These are phyloP conservation scores for Falco columbarius DNA, from an alignment of 2,797 vertebrate species.

Conservation along the genomic window DNA sequence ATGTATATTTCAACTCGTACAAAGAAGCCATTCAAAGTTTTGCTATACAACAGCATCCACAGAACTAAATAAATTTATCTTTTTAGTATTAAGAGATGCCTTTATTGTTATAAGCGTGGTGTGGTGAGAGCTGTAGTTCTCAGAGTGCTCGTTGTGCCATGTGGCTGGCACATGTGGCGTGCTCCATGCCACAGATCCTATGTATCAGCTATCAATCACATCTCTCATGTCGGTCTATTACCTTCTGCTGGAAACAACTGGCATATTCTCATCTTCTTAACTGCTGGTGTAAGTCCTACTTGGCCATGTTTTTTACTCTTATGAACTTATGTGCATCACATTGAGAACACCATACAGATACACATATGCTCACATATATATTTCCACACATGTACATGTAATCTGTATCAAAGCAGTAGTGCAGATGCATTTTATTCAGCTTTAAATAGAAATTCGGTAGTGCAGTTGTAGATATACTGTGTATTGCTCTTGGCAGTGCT, in stretches of 20 bases:
- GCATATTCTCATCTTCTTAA: not conserved
- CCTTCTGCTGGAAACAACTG: not conserved
- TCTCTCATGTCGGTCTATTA: not conserved
- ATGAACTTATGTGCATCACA: not conserved
- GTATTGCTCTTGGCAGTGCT: slow-evolving; percentile 48
- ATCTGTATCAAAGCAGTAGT: not conserved
- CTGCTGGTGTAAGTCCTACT: not conserved
- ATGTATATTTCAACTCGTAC: rapidly evolving
- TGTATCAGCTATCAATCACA: not conserved
- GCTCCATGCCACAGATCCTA: not conserved
- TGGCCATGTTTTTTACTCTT: not conserved
- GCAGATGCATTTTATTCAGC: not conserved
- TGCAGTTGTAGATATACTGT: slow-evolving; percentile 20
- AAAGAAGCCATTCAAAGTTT: not conserved
- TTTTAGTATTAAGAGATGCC: not conserved
- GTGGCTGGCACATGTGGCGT: not conserved
- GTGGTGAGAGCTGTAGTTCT: not conserved
- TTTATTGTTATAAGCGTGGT: not conserved
- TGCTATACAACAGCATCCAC: not conserved
- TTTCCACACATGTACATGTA: not conserved
- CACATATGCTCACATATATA: not conserved
- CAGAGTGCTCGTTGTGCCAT: not conserved
- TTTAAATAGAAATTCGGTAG: slow-evolving; percentile 57
- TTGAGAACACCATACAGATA: not conserved
- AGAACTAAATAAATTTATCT: not conserved